Conservation (phyloP, 2,888 invertebrate species). For the Ferrisia virgata region DNA sequence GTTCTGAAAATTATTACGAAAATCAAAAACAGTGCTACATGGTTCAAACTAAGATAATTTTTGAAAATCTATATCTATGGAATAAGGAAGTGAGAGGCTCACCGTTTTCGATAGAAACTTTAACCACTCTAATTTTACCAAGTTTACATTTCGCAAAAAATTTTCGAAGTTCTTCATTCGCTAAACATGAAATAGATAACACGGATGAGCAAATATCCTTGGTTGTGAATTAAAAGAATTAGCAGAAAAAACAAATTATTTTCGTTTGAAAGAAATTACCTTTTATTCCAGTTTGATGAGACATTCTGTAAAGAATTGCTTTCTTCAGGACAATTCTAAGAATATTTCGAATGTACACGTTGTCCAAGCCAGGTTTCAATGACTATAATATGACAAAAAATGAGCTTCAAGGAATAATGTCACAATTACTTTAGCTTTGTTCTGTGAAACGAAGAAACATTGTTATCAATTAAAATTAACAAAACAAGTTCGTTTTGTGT, state of each 20-base stretch:
- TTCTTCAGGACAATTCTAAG: neutral
- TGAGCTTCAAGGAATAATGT: neutral
- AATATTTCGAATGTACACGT: neutral
- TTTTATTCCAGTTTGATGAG: conserved; percentile 87
- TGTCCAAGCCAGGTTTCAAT: neutral
- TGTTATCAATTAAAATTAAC: neutral
- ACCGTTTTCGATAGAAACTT: conserved; percentile 86
- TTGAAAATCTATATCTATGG: neutral
- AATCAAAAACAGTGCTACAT: neutral
- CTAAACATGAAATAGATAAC: conserved; percentile 55
- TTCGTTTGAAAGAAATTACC: conserved; percentile 57
- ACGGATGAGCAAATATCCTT: too few relatives aligned
- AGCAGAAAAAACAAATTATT: neutral
- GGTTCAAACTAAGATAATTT: neutral
- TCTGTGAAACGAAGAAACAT: neutral
- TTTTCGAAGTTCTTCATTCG: conserved; percentile 75
- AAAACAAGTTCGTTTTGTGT: too few relatives aligned
- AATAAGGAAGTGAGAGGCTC: conserved; percentile 51
- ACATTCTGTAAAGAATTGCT: conserved; percentile 59
- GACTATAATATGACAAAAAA: neutral
- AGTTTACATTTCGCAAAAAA: conserved; percentile 74
- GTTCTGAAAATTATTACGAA: conserved; percentile 60
- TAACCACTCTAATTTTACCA: conserved; percentile 75
- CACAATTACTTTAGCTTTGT: neutral
- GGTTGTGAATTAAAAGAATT: neutral